Conservation (phyloP, 2,113 vertebrate species). For the Oceanites oceanicus region DNA sequence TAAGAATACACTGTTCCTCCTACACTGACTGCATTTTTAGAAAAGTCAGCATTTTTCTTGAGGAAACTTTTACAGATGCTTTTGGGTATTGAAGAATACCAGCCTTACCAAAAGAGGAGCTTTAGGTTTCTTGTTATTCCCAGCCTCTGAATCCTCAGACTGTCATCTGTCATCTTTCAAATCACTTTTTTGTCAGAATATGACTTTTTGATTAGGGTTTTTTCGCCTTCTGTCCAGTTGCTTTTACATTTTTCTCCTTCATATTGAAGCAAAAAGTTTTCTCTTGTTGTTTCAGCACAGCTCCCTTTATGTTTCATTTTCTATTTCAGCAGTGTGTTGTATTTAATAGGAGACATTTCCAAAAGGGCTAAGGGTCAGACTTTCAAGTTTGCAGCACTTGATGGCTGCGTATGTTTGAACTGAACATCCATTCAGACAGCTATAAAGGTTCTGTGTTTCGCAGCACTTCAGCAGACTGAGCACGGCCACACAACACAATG, state of each 20-base stretch:
- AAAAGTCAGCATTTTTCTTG: conserved; percentile 45
- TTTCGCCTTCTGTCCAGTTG: neutral
- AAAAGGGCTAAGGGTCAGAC: conserved; percentile 37
- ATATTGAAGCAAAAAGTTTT: neutral
- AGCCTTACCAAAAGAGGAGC: neutral
- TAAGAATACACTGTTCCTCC: neutral
- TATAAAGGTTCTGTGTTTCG: neutral
- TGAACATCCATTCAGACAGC: neutral
- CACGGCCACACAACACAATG: neutral
- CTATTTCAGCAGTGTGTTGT: neutral
- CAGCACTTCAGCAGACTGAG: neutral
- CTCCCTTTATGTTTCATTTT: neutral
- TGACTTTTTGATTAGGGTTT: neutral
- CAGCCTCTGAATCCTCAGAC: neutral
- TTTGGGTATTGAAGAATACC: neutral
- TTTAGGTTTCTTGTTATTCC: conserved; percentile 4
- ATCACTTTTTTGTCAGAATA: neutral
- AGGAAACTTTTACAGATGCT: conserved; percentile 9
- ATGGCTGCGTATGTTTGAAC: neutral
- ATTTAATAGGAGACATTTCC: conserved; percentile 43
- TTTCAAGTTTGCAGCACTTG: conserved; percentile 13
- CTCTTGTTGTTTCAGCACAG: conserved; percentile 5
- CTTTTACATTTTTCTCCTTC: conserved; percentile 8
- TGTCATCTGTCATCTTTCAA: neutral
- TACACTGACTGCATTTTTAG: neutral